These are phyloP conservation scores for Anoplophora glabripennis DNA, from an alignment of 1,140 invertebrate genomes.

Conservation along the genomic window DNA sequence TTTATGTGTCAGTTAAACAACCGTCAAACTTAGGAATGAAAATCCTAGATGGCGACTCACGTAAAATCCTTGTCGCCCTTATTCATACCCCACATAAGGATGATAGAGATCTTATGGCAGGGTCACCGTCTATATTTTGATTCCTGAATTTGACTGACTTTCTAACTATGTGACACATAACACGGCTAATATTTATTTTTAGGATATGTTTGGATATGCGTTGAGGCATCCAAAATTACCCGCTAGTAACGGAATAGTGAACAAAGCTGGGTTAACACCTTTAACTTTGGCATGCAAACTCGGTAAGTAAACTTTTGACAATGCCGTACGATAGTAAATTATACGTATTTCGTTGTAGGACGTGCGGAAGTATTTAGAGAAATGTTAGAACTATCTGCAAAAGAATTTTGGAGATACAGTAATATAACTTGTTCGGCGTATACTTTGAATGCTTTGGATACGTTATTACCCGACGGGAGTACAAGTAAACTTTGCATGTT, in stretches of 20 bases:
- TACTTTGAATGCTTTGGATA: constrained; percentile 93
- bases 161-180: too few species aligned
- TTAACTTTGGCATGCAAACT: constrained; percentile 94
- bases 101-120: too few species aligned
- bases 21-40: too few species aligned
- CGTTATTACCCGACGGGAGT: constrained; percentile 86
- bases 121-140: too few species aligned
- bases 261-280: constrained; percentile 88
- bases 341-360: constrained; percentile 55
- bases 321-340: background rate
- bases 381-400: constrained; percentile 93
- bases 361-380: constrained; percentile 94
- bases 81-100: too few species aligned
- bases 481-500: constrained; percentile 86
- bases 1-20: too few species aligned
- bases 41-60: too few species aligned
- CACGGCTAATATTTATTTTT: too few species aligned
- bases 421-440: constrained; percentile 99
- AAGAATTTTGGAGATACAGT: constrained; percentile 98
- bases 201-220: constrained; percentile 99
- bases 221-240: constrained; percentile 89
- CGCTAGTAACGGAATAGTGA: constrained; percentile 85
- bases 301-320: constrained; percentile 26
- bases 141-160: too few species aligned
- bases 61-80: too few species aligned